Percentiles rank a stretch among this genome's conserved stretches.
phyloP scores from a whole-genome alignment of 2,113 vertebrate genomes.

The Chaetodon auriga region DNA sequence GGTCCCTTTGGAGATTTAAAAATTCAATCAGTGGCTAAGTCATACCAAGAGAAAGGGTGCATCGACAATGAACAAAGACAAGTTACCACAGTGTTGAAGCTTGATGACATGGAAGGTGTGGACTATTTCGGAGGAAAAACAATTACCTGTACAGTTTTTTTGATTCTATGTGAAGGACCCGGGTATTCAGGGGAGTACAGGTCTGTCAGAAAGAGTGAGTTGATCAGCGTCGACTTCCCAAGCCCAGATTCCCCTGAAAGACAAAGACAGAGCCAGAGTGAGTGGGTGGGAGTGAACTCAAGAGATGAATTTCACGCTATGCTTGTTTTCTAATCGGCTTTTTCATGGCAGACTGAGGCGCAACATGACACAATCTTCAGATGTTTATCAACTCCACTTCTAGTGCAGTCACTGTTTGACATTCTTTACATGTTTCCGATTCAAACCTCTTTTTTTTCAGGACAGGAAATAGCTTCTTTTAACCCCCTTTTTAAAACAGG shows the following conservation, averaged over 20 bases:
- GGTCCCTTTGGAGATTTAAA: neutral
- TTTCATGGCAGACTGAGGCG: constrained; percentile 15
- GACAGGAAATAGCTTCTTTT: constrained; percentile 52
- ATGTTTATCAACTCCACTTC: constrained; percentile 49
- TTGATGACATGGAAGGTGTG: neutral
- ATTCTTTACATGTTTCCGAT: constrained; percentile 58
- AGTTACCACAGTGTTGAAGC: neutral
- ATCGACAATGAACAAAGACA: neutral
- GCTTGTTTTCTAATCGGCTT: constrained; percentile 36
- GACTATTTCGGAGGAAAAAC: neutral
- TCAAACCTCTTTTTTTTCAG: constrained; percentile 16
- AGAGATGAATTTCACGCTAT: constrained; percentile 46
- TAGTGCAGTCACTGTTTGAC: constrained; percentile 6
- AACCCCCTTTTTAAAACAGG: constrained; percentile 9
- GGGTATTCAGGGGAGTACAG: constrained; percentile 95
- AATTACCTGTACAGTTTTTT: constrained; percentile 96
- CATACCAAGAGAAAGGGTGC: neutral
- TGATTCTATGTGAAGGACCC: constrained; percentile 96
- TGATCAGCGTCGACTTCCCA: constrained; percentile 98
- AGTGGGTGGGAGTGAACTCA: neutral
- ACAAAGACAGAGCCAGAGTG: constrained; percentile 47
- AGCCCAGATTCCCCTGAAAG: constrained; percentile 94
- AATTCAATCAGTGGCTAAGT: neutral
- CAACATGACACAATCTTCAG: constrained; percentile 53
- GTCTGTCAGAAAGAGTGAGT: constrained; percentile 98